Base-by-base conservation (phyloP, 2,888 invertebrate genomes). In the Cosmorhoe ocellata region DNA sequence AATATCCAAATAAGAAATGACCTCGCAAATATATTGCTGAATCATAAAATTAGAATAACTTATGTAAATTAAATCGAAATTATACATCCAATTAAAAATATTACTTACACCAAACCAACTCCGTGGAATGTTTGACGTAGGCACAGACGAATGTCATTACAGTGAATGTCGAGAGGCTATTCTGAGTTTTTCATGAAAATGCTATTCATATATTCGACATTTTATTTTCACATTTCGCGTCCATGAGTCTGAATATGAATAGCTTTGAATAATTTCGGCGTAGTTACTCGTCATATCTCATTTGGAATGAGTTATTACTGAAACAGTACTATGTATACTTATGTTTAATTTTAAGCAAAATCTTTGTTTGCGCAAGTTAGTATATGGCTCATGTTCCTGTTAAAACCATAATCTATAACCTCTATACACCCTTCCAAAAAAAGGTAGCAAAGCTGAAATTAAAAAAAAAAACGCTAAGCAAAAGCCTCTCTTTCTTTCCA, bases 201-300 rank as follows among this genome's bases (percentile, higher is more conserved):
- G 18, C 12, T 37, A 49, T 49, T 49, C 37, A 49, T 46, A 9
- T 46, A 46, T 46, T 46, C 46, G 18, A 33, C 27, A 46, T 46
- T 46, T 46, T 39, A 38, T 32, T 46, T 46, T 33, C 33, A 46
- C 38, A 46, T 46, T 46, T 39, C 14, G 39, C 46, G 32, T 46
- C 39, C 32, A 46, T 39, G 38, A 39, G 32, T 24, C 32, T 39
- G 38, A 38, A 46, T 46, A 46, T 39, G 38, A 38, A 46, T 27
- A 39, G 26, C 11, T 32, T 39, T 46, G 45, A 32, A 46, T 33
- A 39, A 38, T 46, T 26, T 39, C 14, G 3, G 27, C 45, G 32
- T 36, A 12, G n/a, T 36, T 36, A 44, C 36, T 36, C 24, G 36
- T 37, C 22, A 30, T 30, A 38, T 45, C 36, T 45, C 45, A 31